phyloP scores from a whole-genome alignment of 2,113 vertebrate species.

The Crotalus horridus region DNA sequence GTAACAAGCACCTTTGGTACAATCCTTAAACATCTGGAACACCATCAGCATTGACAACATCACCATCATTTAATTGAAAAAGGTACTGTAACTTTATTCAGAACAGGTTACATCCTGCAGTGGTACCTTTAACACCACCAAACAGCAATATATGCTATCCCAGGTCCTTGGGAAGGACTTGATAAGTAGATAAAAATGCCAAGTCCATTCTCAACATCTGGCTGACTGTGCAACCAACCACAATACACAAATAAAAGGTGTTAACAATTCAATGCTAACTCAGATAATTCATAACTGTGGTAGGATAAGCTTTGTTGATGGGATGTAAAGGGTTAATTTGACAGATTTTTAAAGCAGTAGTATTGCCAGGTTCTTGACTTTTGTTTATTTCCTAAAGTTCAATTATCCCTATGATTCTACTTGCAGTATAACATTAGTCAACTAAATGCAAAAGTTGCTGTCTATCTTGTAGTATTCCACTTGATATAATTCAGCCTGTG shows the following conservation, averaged over 20 bases:
- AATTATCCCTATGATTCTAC: slow-evolving; percentile 1
- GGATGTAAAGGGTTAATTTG: not conserved
- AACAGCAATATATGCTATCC: not conserved
- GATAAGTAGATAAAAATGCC: not conserved
- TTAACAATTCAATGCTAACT: not conserved
- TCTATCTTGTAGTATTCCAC: not conserved
- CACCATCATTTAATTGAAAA: not conserved
- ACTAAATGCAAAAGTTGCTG: not conserved
- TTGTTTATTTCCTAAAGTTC: not conserved
- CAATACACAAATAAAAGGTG: not conserved
- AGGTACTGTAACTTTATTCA: not conserved
- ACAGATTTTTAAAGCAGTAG: not conserved
- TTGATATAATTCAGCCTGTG: slow-evolving; percentile 17
- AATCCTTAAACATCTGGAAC: not conserved
- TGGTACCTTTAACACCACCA: not conserved
- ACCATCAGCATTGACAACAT: not conserved
- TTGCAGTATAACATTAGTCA: not conserved
- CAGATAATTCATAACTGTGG: not conserved
- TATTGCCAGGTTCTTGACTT: not conserved
- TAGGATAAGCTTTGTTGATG: not conserved
- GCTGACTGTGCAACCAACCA: not conserved
- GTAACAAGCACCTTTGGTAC: not conserved
- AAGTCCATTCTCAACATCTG: not conserved
- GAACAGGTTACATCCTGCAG: not conserved
- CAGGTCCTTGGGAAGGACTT: not conserved